Evolutionary conservation across 2,888 invertebrate species (phyloP).

Genomic region (Abrostola tripartita): DNA sequence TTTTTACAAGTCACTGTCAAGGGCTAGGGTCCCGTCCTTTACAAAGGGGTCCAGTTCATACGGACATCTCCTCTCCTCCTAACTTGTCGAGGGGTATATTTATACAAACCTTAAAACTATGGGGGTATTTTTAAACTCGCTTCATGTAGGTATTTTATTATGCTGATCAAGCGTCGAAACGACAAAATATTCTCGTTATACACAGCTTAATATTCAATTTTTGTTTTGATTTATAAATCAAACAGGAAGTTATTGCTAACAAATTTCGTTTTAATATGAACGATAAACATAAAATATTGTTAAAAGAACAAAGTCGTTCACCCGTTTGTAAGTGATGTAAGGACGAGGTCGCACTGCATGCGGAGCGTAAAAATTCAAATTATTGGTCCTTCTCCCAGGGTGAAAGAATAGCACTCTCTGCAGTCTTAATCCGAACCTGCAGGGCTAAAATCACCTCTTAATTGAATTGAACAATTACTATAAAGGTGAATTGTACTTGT

Average conservation of each 20-base stretch:
- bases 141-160: too few species aligned
- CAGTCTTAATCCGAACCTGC: too few species aligned
- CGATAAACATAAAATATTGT: conserved; percentile 65
- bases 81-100: too few species aligned
- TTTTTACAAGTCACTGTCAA: too few species aligned
- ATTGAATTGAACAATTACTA: too few species aligned
- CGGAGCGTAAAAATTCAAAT: conserved; percentile 4
- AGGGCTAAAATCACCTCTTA: too few species aligned
- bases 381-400: neutral
- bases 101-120: too few species aligned
- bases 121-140: too few species aligned
- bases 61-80: too few species aligned
- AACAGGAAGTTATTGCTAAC: conserved; percentile 49
- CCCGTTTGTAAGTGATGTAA: conserved; percentile 60
- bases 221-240: conserved; percentile 19
- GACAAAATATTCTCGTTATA: conserved; percentile 3
- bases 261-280: conserved; percentile 59
- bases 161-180: neutral
- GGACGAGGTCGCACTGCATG: conserved; percentile 37
- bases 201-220: conserved; percentile 27
- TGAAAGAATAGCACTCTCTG: neutral
- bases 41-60: too few species aligned
- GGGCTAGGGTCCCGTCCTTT: too few species aligned
- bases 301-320: conserved; percentile 58
- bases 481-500: too few species aligned